Base-by-base conservation (phyloP, 1,140 invertebrate genomes). In the Bombus breviceps region DNA sequence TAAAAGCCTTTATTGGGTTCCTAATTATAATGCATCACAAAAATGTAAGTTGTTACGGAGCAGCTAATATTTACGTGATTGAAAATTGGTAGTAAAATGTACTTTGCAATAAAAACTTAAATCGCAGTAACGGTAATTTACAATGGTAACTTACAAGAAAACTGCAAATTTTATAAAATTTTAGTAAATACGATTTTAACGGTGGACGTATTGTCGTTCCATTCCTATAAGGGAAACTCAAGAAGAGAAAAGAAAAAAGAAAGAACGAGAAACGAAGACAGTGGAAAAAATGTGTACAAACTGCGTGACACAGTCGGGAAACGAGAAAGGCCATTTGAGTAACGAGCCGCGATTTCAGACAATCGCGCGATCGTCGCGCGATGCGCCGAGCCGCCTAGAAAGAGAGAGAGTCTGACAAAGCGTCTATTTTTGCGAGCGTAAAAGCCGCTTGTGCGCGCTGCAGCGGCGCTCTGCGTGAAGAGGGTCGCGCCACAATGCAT, bases 401-500 rank as follows among this genome's bases (percentile, higher is more conserved):
- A 68, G 34, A 34, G 34, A 90, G 80, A 76, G 34, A 71, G 78
- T 88, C 91, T 92, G 90, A 93, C 92, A 93, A 93, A 92, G 89
- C 89, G 87, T 93, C 92, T 93, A 93, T 93, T 93, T 93, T 92
- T 89, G 92, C 91, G 90, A 85, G 89, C 83, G 83, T 90, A 85
- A 89, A 90, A 87, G 85, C 89, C 87, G 90, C 85, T 88, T 79
- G 72, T 77, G 74, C 86, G 85, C 88, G 89, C 78, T 83, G 81
- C 91, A 88, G 85, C 89, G 86, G 86, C 86, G 89, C 86, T 90
- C 88, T 82, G 88, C 89, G 89, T 81, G 93, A 94, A 94, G 93
- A 95, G 94, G 94, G 94, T 94, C 94, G 94, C 91, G 93, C 88
- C 89, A 94, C 94, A 94, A 94, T 95, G 94, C 94, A 95, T 92